Conservation (phyloP, 2,113 vertebrate species). For the Psilopogon haemacephalus region DNA sequence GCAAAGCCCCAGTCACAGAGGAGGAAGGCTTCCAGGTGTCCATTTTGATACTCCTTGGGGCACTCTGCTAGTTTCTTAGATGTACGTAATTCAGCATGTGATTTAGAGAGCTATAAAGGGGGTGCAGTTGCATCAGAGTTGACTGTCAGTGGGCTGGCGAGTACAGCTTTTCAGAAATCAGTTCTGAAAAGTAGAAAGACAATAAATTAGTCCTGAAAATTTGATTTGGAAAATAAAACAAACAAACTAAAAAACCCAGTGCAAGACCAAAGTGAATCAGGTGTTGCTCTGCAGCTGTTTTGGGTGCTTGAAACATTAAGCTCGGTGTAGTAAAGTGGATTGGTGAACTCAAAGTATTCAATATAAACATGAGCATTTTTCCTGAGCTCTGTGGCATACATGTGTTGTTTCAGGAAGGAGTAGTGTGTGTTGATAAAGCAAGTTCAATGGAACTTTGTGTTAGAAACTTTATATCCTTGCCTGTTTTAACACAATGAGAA, state of each 20-base stretch:
- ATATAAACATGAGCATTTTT: not conserved
- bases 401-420: not conserved
- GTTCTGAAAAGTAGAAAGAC: not conserved
- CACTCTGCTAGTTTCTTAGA: not conserved
- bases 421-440: not conserved
- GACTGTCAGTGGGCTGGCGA: not conserved
- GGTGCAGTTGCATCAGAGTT: not conserved
- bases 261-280: not conserved
- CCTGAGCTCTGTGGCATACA: not conserved
- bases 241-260: not conserved
- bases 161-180: not conserved
- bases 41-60: not conserved
- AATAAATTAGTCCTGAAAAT: not conserved
- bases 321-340: not conserved
- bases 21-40: not conserved
- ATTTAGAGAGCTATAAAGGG: not conserved
- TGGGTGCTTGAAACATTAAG: not conserved
- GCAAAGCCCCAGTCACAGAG: not conserved
- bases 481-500: too few relatives aligned
- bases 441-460: not conserved
- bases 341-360: not conserved
- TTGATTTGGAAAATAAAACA: not conserved
- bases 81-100: not conserved
- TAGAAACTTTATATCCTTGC: too few relatives aligned
- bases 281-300: not conserved